Evolutionary conservation across 2,797 vertebrate species (phyloP), one percentile per base, ranked within the genome.

Genomic region (Gymnocypris eckloni): DNA sequence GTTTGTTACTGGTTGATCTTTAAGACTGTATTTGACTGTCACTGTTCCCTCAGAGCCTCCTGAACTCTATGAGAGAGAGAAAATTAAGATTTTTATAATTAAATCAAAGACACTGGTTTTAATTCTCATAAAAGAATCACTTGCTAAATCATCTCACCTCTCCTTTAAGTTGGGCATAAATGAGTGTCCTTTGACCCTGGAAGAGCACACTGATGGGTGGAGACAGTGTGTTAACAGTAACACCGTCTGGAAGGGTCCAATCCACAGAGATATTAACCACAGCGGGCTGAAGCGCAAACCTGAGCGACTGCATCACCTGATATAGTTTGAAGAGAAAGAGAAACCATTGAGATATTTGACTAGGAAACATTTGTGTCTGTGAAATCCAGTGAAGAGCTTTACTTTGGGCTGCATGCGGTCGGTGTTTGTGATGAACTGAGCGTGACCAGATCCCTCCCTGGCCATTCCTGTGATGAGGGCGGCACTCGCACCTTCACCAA

Each of bases 361-460:
- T 8, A 33, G 54, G 50, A 64, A 70, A 64, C 43, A 18, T 81
- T 2, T 56, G 33, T 66, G 22, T 6, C 11, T 41, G 64, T 78
- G 33, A 50, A 69, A 70, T 52, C 33, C 33, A 56, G 54, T 48
- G 37, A 4, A 22, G 54, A 33, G 28, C 72, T 89, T 92, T 90
- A 97, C 96, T 94, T 97, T 97, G 69, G 93, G 82, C 86, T 97
- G 96, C 95, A 97, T 95, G 86, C 95, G 93, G 45, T 97, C 96
- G 1, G 89, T 88, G 28, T 93, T 95, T 8, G 92, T 94, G 91
- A 97, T 96, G 89, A 97, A 97, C 91, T 97, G 96, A 70, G 92
- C 83, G 16, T 95, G 89, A 52, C 96, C 96, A 61, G 92, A 90
- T 73, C 94, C 94, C 45, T 93, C 94, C 12, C 92, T 93, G 64